Percentiles rank a stretch among this genome's conserved stretches.
Evolutionary conservation across 2,113 vertebrate genomes (phyloP).

Genomic region (Scomber scombrus): DNA sequence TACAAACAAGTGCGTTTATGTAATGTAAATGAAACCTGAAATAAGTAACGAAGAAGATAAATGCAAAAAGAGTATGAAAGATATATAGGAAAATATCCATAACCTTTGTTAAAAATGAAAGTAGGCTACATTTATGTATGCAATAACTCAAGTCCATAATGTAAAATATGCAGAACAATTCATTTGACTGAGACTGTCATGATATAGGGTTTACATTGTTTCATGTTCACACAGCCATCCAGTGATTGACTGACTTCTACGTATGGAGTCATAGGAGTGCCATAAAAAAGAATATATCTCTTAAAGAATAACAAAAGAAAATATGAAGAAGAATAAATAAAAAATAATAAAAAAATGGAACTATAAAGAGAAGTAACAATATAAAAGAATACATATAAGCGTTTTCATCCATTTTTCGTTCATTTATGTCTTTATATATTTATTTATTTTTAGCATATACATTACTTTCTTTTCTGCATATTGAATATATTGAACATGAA

Average conservation of each 20-base stretch:
- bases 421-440: no score
- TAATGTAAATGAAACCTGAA: not conserved
- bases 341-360: no score
- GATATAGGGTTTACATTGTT: conserved; percentile 39
- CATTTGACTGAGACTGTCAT: conserved; percentile 8
- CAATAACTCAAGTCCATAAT: not conserved
- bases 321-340: no score
- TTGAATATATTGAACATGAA: no score
- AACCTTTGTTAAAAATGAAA: not conserved
- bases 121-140: conserved; percentile 7
- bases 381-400: no score
- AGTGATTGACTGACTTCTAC: conserved; percentile 46
- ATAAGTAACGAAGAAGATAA: not conserved
- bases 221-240: conserved; percentile 23
- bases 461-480: no score
- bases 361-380: no score
- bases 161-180: conserved; percentile 12
- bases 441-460: no score
- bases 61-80: not conserved
- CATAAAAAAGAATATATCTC: no score
- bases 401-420: no score
- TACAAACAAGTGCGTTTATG: not conserved
- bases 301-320: no score
- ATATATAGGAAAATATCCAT: no score
- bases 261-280: not conserved